These are phyloP conservation scores for Spheniscus humboldti DNA, from an alignment of 2,797 vertebrate species.

Conservation along the genomic window DNA sequence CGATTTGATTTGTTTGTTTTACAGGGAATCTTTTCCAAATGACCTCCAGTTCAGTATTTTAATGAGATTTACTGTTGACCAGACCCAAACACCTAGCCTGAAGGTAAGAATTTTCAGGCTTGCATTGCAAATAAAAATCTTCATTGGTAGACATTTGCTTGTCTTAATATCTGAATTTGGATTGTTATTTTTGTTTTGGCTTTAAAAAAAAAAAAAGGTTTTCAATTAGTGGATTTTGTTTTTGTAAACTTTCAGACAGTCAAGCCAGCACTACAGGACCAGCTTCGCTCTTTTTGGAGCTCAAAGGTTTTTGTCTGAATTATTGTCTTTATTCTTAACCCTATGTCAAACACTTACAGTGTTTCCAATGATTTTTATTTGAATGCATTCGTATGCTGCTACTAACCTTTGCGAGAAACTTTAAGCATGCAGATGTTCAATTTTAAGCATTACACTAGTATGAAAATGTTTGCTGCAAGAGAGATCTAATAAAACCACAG, in stretches of 20 bases:
- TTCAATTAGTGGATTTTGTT: conserved; percentile 76
- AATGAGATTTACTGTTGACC: conserved; percentile 98
- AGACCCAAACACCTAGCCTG: conserved; percentile 95
- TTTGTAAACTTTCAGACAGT: conserved; percentile 81
- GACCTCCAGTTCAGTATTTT: conserved; percentile 97
- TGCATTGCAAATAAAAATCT: background rate
- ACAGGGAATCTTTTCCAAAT: conserved; percentile 94
- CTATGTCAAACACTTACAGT: conserved; percentile 56
- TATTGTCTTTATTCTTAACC: conserved; percentile 73
- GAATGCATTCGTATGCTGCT: conserved; percentile 68
- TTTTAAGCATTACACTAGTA: conserved; percentile 27
- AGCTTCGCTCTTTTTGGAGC: conserved; percentile 81
- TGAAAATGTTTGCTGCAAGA: conserved; percentile 35
- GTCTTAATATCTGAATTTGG: conserved; percentile 20
- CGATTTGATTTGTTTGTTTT: conserved; percentile 14
- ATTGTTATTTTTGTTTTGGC: background rate
- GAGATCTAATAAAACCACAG: conserved; percentile 35
- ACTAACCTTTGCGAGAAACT: conserved; percentile 72
- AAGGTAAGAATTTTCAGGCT: conserved; percentile 81
- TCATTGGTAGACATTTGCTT: background rate
- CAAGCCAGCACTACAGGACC: conserved; percentile 80
- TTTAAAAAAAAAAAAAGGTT: background rate
- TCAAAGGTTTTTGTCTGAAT: conserved; percentile 80
- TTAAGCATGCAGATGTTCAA: conserved; percentile 66
- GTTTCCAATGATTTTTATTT: conserved; percentile 57